Conservation (phyloP, 2,888 invertebrate species). For the Cephus sareptanus region DNA sequence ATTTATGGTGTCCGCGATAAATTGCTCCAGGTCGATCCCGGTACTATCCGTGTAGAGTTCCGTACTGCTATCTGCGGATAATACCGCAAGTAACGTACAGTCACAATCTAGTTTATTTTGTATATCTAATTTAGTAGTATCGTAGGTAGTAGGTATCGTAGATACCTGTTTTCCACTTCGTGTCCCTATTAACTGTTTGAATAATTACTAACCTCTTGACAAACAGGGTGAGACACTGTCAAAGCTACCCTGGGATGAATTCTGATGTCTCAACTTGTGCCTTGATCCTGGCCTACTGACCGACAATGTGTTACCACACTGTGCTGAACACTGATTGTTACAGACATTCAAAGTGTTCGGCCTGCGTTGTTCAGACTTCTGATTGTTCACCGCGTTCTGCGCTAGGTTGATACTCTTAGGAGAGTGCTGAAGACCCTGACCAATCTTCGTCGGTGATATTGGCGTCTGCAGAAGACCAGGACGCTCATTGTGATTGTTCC, state of each 20-base stretch:
- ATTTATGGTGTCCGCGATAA: conserved; percentile 91
- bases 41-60: conserved; percentile 81
- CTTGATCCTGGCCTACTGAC: conserved; percentile 57
- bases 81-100: conserved; percentile 8
- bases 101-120: conserved; percentile 6
- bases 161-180: conserved; percentile 8
- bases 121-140: background rate
- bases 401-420: conserved; percentile 51
- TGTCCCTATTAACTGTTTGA: background rate
- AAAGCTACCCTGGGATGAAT: conserved; percentile 65
- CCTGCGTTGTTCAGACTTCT: conserved; percentile 54
- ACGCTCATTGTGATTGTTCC: conserved; percentile 55
- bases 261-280: conserved; percentile 65
- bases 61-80: conserved; percentile 77
- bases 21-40: conserved; percentile 85
- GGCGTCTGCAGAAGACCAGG: conserved; percentile 59
- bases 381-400: conserved; percentile 50
- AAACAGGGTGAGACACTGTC: conserved; percentile 66
- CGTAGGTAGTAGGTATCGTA: too few relatives aligned
- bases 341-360: conserved; percentile 55
- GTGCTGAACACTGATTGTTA: conserved; percentile 55
- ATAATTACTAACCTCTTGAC: conserved; percentile 65
- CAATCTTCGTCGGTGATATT: conserved; percentile 57
- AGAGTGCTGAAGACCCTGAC: conserved; percentile 51
- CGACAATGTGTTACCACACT: conserved; percentile 52